Base-by-base conservation (phyloP, 92 coral and sea anemone genomes). In the Actinostola sp. region DNA sequence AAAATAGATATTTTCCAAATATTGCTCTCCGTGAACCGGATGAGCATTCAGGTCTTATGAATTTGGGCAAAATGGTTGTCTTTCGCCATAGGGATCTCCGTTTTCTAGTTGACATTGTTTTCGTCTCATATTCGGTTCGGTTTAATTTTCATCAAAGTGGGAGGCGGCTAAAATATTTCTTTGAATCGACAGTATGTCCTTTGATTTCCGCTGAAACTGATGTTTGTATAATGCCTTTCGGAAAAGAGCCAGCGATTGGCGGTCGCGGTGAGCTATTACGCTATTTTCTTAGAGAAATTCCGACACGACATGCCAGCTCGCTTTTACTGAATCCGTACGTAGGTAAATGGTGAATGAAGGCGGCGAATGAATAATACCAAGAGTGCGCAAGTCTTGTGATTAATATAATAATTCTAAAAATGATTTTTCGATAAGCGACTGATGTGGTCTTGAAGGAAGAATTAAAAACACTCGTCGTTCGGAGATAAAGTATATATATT, bases 211-310 rank as follows among this genome's bases (percentile, higher is more conserved):
- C 68, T 64, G 24, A 51, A 39, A 15, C 0, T 61, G 64, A 63
- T 64, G 69, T 75, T 75, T 75, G 81, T 51, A 75, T 64, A 75
- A 75, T 33, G 72, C 31, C 25, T 46, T 75, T 64, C 54, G 35
- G 63, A 34, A 53, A 53, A 30, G 13, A 31, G 58, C 51, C 72
- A 75, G 26, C 72, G 28, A 75, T 75, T 75, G 81, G 81, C 50
- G 61, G 33, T 57, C 26, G 81, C 16, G 44, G 70, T 34, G 35
- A 38, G 61, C 48, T 33, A 64, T 64, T 49, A 48, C 59, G 61
- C 35, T 63, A 30, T 27, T 71, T 45, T 61, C 55, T 63, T 33
- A 34, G 61, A 30, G 54, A 64, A 64, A 75, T 75, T 75, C 81
- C 81, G 81, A 75, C 81, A 24, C 64, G 72, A 63, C 35, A 14